A percentile compares a stretch with the other conserved stretches of the same genome.
These are phyloP conservation scores for Venusia cambrica DNA, from an alignment of 2,888 invertebrate species.

Conservation along the genomic window DNA sequence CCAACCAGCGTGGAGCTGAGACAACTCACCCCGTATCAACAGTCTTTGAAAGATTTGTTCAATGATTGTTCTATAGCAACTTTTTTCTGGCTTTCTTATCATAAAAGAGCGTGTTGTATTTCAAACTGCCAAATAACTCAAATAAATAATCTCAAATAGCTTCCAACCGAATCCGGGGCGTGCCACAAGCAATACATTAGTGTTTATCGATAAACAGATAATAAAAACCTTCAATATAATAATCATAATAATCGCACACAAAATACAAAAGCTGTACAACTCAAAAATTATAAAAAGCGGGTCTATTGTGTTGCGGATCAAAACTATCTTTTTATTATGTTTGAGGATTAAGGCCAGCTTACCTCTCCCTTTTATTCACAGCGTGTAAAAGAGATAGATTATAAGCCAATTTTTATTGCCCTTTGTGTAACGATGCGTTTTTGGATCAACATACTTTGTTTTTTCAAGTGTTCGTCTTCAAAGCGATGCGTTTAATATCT, in stretches of 20 bases:
- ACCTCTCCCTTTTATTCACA: conserved; percentile 31
- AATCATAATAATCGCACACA: conserved; percentile 15
- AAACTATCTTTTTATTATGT: conserved; percentile 43
- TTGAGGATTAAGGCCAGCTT: conserved; percentile 35
- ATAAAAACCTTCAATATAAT: conserved; percentile 13
- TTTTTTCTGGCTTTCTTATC: too few relatives aligned
- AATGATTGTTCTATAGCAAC: too few relatives aligned
- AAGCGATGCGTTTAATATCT: conserved; percentile 7
- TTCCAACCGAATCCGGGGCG: conserved; percentile 11
- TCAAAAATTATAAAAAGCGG: conserved; percentile 25
- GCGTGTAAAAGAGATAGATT: conserved; percentile 26
- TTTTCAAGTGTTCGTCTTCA: conserved; percentile 23
- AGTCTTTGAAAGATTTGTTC: too few relatives aligned
- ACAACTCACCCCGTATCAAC: too few relatives aligned
- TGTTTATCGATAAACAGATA: conserved; percentile 12
- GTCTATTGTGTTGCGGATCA: conserved; percentile 35
- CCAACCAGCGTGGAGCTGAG: too few relatives aligned
- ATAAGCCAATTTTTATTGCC: conserved; percentile 34
- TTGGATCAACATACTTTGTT: conserved; percentile 18
- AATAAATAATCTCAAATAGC: neutral
- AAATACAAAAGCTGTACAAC: conserved; percentile 18
- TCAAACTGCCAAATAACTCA: neutral
- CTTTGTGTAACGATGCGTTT: conserved; percentile 34
- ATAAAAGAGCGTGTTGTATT: neutral
- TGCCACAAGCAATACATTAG: conserved; percentile 11